Base-by-base conservation (phyloP, 2,113 vertebrate species). In the Carettochelys insculpta region DNA sequence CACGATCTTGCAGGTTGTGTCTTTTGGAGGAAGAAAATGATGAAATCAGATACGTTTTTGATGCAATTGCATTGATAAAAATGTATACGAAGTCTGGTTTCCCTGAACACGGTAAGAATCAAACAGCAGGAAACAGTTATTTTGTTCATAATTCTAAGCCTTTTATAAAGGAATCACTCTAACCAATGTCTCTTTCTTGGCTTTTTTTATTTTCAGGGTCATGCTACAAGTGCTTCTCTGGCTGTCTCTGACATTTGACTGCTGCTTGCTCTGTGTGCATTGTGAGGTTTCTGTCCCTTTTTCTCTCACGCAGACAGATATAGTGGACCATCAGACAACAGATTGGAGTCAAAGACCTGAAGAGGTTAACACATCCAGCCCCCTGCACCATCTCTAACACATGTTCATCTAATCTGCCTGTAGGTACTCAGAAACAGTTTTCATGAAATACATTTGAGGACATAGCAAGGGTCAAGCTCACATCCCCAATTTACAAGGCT, bases 171-270 rank as follows among this genome's bases (percentile, higher is more conserved):
- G 77, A 25, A 61, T 43, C 22, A 41, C 9, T 48, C 52, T 92
- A 80, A 38, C 29, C 16, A 84, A 85, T 77, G 5, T 2, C 6
- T 92, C 76, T 92, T 94, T 80, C 71, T 88, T 91, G 80, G 48
- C 88, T 79, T 38, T 48, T 89, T 94, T 94, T 79, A 82, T 77
- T 82, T 80, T 86, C 82, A 86, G 24, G 80, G 51, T 88, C 56
- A 77, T 83, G 24, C 34, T 68, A 5, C 16, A 1, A 48, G 25
- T 50, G 8, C 16, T 9, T 79, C 51, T 82, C 50, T 71, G 17
- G 20, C 8, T 79, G 7, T 90, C 79, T 80, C 86, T 88, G 83
- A 41, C 51, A 78, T 19, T 53, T 93, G 71, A 5, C 22, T 1
- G 2, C 41, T 88, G 45, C 3, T 77, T 80, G 11, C 7, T 90